Evolutionary conservation across 2,113 vertebrate species (phyloP).

Genomic region (Apus apus): DNA sequence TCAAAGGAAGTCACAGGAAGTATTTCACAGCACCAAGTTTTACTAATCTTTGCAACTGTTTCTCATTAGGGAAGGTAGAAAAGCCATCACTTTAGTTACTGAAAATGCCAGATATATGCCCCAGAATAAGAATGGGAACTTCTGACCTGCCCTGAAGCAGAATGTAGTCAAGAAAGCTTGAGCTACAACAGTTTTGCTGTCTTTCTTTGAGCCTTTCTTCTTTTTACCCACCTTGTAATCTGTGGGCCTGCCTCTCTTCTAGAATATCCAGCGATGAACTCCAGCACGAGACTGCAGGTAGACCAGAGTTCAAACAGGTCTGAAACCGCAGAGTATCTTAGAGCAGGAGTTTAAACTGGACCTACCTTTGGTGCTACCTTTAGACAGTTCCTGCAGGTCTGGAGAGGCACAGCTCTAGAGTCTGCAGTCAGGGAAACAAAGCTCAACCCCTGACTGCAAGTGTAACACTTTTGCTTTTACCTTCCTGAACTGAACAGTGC

Average conservation of each 20-base stretch:
- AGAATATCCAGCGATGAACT: neutral
- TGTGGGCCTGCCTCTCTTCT: neutral
- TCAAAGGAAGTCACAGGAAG: neutral
- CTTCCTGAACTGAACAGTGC: neutral
- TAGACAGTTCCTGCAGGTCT: neutral
- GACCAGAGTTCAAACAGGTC: rapidly evolving
- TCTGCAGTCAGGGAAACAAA: neutral
- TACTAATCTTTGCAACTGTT: neutral
- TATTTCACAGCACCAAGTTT: neutral
- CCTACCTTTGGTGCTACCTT: neutral
- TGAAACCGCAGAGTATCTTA: neutral
- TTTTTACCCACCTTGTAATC: neutral
- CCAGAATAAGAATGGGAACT: neutral
- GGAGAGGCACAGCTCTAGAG: rapidly evolving
- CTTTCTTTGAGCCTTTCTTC: neutral
- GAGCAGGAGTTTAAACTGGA: neutral
- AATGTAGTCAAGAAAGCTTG: neutral
- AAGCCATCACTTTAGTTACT: neutral
- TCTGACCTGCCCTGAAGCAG: neutral
- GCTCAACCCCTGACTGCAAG: neutral
- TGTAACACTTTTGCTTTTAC: rapidly evolving
- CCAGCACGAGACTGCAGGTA: neutral
- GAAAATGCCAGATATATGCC: neutral
- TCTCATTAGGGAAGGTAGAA: neutral
- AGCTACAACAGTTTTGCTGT: neutral